Percentiles rank a stretch among this genome's conserved stretches.
These are phyloP conservation scores for Steromphala cineraria DNA, from an alignment of 2,888 invertebrate species.

Conservation along the genomic window DNA sequence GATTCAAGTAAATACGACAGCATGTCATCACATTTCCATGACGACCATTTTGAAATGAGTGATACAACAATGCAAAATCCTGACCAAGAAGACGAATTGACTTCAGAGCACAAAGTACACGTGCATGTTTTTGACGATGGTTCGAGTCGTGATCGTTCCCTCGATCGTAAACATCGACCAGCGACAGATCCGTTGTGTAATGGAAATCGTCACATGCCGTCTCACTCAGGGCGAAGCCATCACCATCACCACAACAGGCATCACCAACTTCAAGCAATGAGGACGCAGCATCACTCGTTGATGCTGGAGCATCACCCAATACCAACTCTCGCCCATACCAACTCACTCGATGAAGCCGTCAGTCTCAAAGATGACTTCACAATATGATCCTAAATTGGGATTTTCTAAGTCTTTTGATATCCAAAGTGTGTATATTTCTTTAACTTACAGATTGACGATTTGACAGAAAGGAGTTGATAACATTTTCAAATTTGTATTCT, in stretches of 20 bases:
- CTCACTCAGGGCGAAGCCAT: slow-evolving; percentile 9
- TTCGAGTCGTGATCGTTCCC: slow-evolving; percentile 3
- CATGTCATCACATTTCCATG: slow-evolving; percentile 66
- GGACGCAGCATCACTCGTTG: slow-evolving; percentile 29
- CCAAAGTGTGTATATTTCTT: too few species aligned
- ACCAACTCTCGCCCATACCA: background rate
- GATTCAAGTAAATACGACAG: slow-evolving; percentile 63
- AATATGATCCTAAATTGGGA: too few species aligned
- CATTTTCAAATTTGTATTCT: too few species aligned
- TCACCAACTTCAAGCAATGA: slow-evolving; percentile 28
- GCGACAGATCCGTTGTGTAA: slow-evolving; percentile 30
- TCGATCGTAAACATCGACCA: slow-evolving; percentile 9
- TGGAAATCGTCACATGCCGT: slow-evolving; percentile 33
- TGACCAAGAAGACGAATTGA: slow-evolving; percentile 24
- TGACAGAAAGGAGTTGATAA: too few species aligned
- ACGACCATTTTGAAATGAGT: slow-evolving; percentile 64
- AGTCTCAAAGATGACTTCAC: too few species aligned
- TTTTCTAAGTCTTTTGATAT: too few species aligned
- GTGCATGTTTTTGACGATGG: slow-evolving; percentile 13
- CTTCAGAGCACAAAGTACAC: background rate
- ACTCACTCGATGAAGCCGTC: background rate
- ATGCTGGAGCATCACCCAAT: slow-evolving; percentile 29
- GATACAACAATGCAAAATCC: slow-evolving; percentile 64
- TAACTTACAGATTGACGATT: too few species aligned
- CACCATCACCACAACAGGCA: slow-evolving; percentile 20